phyloP scores from a whole-genome alignment of 2,797 vertebrate species.

The Paedocypris micromegethes region DNA sequence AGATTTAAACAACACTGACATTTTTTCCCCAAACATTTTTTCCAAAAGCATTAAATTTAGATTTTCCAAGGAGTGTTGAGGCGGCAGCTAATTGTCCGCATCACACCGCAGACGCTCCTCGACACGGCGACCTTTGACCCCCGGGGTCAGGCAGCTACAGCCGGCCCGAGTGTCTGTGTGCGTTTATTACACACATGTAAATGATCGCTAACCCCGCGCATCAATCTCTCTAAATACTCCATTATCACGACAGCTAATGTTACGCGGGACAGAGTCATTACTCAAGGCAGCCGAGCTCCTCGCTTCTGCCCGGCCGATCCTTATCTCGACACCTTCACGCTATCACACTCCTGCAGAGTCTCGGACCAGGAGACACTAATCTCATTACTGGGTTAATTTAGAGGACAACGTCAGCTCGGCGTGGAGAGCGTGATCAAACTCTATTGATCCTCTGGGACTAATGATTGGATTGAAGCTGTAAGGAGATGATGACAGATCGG shows the following conservation, averaged over 20 bases:
- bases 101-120: constrained; percentile 10
- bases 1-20: too few species aligned
- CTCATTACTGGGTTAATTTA: constrained; percentile 80
- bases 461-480: constrained; percentile 1
- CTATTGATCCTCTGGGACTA: constrained; percentile 22
- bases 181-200: constrained; percentile 18
- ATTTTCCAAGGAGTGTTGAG: too few species aligned
- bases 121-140: constrained; percentile 22
- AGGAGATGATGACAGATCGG: background rate
- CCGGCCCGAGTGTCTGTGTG: constrained; percentile 34
- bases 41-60: too few species aligned
- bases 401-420: constrained; percentile 67
- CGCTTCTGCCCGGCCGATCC: constrained; percentile 67
- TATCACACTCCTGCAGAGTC: constrained; percentile 70
- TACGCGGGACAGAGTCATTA: constrained; percentile 72
- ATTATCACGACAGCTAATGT: constrained; percentile 72
- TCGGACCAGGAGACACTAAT: constrained; percentile 63
- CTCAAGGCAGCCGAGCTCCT: constrained; percentile 65
- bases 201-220: constrained; percentile 52
- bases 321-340: constrained; percentile 70
- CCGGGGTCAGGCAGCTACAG: constrained; percentile 17
- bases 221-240: constrained; percentile 68
- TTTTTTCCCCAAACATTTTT: too few species aligned
- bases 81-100: background rate
- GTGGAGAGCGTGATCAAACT: constrained; percentile 8